phyloP scores from a whole-genome alignment of 2,888 invertebrate species.

The Formica aserva region DNA sequence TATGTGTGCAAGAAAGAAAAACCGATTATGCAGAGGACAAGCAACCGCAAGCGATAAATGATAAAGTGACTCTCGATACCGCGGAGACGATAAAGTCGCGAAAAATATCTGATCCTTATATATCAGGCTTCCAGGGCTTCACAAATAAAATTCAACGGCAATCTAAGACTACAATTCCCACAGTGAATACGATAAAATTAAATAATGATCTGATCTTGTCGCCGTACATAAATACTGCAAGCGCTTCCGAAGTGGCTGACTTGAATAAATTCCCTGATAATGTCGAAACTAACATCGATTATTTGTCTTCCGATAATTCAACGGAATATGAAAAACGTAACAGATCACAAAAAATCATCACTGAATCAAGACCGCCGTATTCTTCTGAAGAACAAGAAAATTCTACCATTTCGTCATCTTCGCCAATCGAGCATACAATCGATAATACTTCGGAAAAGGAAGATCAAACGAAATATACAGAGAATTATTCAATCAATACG shows the following conservation, averaged over 20 bases:
- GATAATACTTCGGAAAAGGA: conserved; percentile 48
- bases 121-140: conserved; percentile 3
- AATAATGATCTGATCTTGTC: conserved; percentile 54
- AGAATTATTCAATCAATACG: conserved; percentile 56
- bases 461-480: conserved; percentile 58
- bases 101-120: conserved; percentile 4
- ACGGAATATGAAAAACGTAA: not conserved
- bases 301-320: conserved; percentile 3
- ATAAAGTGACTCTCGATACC: not conserved
- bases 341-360: not conserved
- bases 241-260: conserved; percentile 51
- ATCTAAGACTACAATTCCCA: not conserved
- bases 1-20: not conserved
- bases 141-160: conserved; percentile 25
- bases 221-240: not conserved
- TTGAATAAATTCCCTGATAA: conserved; percentile 62
- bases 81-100: not conserved
- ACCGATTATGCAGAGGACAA: not conserved
- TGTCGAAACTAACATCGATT: not conserved
- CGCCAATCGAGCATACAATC: not conserved
- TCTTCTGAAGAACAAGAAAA: conserved; percentile 9
- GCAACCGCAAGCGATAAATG: not conserved
- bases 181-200: conserved; percentile 45
- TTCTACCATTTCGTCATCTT: not conserved
- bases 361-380: not conserved